Base-by-base conservation (phyloP, 2,113 vertebrate species). In the Siniperca knerii region DNA sequence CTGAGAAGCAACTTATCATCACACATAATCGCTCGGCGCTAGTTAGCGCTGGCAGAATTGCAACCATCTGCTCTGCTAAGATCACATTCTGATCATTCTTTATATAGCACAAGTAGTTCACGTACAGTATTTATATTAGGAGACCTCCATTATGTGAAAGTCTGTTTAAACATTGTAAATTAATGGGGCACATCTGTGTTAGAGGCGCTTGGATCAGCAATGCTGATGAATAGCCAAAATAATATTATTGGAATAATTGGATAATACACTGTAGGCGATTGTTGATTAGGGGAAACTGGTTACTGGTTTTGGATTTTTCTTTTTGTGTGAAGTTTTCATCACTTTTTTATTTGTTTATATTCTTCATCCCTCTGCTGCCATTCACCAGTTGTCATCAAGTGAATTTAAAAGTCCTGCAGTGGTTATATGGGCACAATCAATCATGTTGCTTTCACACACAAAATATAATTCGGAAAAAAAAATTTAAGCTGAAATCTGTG, bases 1-100 rank as follows among this genome's bases (percentile, higher is more conserved):
- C 81, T 76, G 81, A 87, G 83, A 90, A 80, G 78, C 85, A 90
- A 94, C 92, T 91, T 92, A 92, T 94, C 93, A 90, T 94, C 90
- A 74, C 90, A 88, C 89, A 91, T 94, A 95, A 94, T 95, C 83
- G 84, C 91, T 87, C 75, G 13, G 83, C 46, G 74, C 87, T 88
- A 91, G 90, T 94, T 93, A 90, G 86, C 46, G 73, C 71, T 83
- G 87, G 87, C 90, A 88, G 79, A 94, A 95, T 93, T 91, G 79
- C 91, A 87, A 92, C 93, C 94, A 94, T 94, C 93, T 94, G 94
- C 85, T 91, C 48, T 6, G 52, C 83, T 81, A 82, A 87, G 80
- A 91, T 83, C 85, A 92, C 84, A 92, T 92, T 87, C 81, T 80
- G 79, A 91, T 92, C 87, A 85, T 92, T 92, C 83, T 88, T 92